These are phyloP conservation scores for Achroia grisella DNA, from an alignment of 1,140 invertebrate species.

Conservation along the genomic window DNA sequence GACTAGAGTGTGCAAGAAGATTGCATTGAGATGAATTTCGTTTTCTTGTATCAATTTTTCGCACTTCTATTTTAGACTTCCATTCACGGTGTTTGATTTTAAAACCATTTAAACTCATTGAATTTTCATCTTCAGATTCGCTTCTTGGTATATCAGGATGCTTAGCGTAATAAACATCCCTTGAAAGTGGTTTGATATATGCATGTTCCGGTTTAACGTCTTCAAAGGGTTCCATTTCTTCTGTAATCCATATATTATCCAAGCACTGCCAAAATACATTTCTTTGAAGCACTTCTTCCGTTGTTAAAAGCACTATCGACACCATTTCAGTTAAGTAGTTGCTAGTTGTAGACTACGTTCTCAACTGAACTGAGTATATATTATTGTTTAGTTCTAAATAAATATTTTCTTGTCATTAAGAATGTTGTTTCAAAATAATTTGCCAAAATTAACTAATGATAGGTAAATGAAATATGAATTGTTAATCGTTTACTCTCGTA, in stretches of 20 bases:
- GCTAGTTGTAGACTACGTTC: neutral
- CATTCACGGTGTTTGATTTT: constrained; percentile 50
- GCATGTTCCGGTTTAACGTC: constrained; percentile 51
- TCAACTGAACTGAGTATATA: neutral
- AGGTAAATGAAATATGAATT: neutral
- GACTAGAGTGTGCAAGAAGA: constrained; percentile 20
- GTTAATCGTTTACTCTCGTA: too few relatives aligned
- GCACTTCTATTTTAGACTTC: constrained; percentile 49
- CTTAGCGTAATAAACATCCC: constrained; percentile 56
- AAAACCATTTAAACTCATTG: constrained; percentile 48
- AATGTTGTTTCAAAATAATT: neutral
- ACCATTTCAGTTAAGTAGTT: constrained; percentile 32
- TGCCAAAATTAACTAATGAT: neutral
- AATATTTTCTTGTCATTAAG: neutral
- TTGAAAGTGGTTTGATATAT: constrained; percentile 47
- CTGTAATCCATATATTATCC: constrained; percentile 50
- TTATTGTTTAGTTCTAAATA: too few relatives aligned
- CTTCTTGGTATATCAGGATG: constrained; percentile 61
- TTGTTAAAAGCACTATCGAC: constrained; percentile 52
- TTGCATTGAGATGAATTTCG: constrained; percentile 31
- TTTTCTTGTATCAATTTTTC: constrained; percentile 29
- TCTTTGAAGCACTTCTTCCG: constrained; percentile 54
- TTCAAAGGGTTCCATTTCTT: constrained; percentile 63
- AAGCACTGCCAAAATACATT: constrained; percentile 60
- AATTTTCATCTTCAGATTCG: constrained; percentile 60